Evolutionary conservation across 2,113 vertebrate genomes (phyloP).

Genomic region (Arothron firmamentum): DNA sequence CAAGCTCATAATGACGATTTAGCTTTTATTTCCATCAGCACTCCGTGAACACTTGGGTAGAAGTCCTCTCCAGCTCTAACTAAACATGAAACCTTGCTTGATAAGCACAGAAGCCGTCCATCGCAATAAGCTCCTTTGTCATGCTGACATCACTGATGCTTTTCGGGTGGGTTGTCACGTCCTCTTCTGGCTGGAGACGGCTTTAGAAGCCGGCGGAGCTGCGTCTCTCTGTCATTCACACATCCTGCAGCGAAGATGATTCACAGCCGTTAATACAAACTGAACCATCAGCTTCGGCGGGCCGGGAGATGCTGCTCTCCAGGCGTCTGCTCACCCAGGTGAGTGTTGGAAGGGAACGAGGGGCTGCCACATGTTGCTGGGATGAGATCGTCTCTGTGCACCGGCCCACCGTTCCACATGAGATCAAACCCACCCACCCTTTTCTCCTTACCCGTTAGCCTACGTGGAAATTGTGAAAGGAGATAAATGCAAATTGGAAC

Average conservation of each 20-base stretch:
- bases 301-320: no score
- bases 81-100: no score
- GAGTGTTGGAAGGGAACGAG: conserved; percentile 73
- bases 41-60: no score
- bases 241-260: conserved; percentile 72
- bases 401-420: conserved; percentile 82
- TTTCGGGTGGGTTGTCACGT: conserved; percentile 6
- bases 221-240: conserved; percentile 78
- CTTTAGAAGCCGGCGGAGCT: conserved; percentile 76
- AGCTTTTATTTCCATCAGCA: no score
- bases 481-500: background rate
- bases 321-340: conserved; percentile 63
- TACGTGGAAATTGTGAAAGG: conserved; percentile 23
- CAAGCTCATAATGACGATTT: no score
- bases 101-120: no score
- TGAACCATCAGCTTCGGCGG: background rate
- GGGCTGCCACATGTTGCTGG: conserved; percentile 61
- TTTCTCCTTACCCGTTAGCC: conserved; percentile 81
- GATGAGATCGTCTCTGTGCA: conserved; percentile 72
- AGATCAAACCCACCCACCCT: conserved; percentile 83
- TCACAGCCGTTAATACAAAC: background rate
- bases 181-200: conserved; percentile 72
- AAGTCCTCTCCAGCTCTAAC: no score
- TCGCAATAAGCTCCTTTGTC: no score
- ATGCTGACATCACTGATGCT: no score